Percentiles rank a stretch among this genome's conserved stretches.
Evolutionary conservation across 2,797 vertebrate genomes (phyloP).

Genomic region (Poeciliopsis paucimaculata): DNA sequence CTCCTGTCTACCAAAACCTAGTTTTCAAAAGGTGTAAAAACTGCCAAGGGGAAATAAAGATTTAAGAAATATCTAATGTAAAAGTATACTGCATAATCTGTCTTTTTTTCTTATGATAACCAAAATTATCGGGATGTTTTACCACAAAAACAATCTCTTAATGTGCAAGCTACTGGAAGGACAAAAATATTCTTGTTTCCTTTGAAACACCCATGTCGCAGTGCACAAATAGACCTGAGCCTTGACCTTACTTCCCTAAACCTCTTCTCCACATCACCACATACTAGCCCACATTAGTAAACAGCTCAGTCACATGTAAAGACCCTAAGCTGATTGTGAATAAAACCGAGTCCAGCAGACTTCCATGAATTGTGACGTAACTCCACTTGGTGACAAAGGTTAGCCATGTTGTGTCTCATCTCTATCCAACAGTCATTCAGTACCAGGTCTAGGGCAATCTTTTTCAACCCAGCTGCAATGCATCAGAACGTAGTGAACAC

Average conservation of each 20-base stretch:
- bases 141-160: conserved; percentile 26
- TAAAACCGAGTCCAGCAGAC: conserved; percentile 25
- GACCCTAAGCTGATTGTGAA: conserved; percentile 55
- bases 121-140: conserved; percentile 21
- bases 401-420: neutral
- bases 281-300: conserved; percentile 35
- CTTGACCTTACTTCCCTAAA: conserved; percentile 47
- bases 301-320: conserved; percentile 43
- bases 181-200: conserved; percentile 28
- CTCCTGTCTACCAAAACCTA: conserved; percentile 29
- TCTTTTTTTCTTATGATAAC: neutral
- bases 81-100: neutral
- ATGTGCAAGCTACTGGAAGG: neutral
- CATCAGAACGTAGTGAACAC: neutral
- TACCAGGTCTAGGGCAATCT: neutral
- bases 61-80: no score
- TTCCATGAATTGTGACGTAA: conserved; percentile 20
- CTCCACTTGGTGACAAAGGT: neutral
- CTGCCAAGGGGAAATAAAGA: conserved; percentile 3
- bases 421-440: neutral
- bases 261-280: conserved; percentile 14
- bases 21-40: conserved; percentile 21
- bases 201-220: conserved; percentile 9
- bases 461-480: neutral
- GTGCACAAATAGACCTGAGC: conserved; percentile 68